These are phyloP conservation scores for Bombus soroeensis DNA, from an alignment of 1,140 invertebrate genomes.

Conservation along the genomic window DNA sequence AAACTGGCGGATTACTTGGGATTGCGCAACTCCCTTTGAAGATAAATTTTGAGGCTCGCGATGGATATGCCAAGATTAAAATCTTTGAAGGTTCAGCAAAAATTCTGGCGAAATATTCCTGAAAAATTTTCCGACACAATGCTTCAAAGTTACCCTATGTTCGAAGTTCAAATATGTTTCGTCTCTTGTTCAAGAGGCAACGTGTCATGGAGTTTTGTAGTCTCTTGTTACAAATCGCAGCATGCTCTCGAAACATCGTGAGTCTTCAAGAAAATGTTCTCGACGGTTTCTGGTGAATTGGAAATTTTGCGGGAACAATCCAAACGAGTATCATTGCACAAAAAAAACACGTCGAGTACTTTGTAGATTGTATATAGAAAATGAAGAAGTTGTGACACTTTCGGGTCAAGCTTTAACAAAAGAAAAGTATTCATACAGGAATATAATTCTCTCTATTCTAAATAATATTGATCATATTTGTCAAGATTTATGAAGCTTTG, in stretches of 20 bases:
- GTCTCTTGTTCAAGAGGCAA: slow-evolving; percentile 53
- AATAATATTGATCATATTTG: slow-evolving; percentile 31
- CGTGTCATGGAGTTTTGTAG: slow-evolving; percentile 66
- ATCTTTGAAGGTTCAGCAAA: background rate
- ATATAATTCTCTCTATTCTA: slow-evolving; percentile 17
- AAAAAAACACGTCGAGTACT: background rate
- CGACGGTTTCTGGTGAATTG: background rate
- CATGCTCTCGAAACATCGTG: slow-evolving; percentile 52
- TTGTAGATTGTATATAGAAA: slow-evolving; percentile 2
- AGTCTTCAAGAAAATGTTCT: slow-evolving; percentile 24
- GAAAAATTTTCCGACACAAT: slow-evolving; percentile 44
- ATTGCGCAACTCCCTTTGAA: slow-evolving; percentile 78
- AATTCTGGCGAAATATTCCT: slow-evolving; percentile 16
- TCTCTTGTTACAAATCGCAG: slow-evolving; percentile 36
- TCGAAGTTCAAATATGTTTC: slow-evolving; percentile 70
- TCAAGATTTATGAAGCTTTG: slow-evolving; percentile 46
- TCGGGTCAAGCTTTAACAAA: slow-evolving; percentile 14
- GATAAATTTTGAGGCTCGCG: slow-evolving; percentile 42
- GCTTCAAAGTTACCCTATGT: slow-evolving; percentile 39
- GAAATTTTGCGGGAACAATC: background rate
- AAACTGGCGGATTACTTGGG: slow-evolving; percentile 71
- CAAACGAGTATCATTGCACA: background rate
- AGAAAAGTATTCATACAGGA: slow-evolving; percentile 2
- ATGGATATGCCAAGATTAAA: slow-evolving; percentile 30
- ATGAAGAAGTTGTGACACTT: slow-evolving; percentile 3